Conservation (phyloP, 2,888 invertebrate species). For the Nomada hirtipes region DNA sequence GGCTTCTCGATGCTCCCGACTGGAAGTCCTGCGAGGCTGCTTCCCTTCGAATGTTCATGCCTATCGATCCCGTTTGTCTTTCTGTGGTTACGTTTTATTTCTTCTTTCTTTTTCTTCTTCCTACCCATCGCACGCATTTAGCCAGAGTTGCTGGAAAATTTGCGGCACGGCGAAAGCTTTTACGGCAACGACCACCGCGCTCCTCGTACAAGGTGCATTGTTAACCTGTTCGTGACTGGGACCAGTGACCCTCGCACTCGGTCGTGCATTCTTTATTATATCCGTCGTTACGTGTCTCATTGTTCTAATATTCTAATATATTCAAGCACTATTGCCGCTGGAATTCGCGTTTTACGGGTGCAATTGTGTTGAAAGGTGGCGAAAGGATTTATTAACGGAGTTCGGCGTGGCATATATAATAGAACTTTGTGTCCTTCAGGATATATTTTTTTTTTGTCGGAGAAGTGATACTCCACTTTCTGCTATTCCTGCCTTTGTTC, state of each 20-base stretch:
- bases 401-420: not conserved
- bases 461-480: no score
- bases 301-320: not conserved
- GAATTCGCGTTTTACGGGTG: no score
- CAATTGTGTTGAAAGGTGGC: not conserved
- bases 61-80: not conserved
- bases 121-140: not conserved
- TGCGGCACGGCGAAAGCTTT: constrained; percentile 13
- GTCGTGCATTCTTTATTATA: constrained; percentile 3
- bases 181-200: not conserved
- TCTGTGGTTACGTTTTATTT: not conserved
- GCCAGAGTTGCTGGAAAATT: constrained; percentile 1
- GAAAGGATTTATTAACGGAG: not conserved
- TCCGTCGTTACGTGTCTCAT: not conserved
- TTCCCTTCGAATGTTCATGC: not conserved
- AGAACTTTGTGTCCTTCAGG: not conserved
- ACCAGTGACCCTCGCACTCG: not conserved
- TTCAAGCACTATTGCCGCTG: not conserved
- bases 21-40: not conserved
- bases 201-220: not conserved
- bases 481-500: not conserved
- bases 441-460: not conserved
- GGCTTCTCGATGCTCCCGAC: constrained; percentile 1
- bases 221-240: constrained; percentile 13
- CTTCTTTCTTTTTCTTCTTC: not conserved